Percentiles rank a stretch among this genome's conserved stretches.
Evolutionary conservation across 1,140 invertebrate species (phyloP).

Genomic region (Ips nitidus): DNA sequence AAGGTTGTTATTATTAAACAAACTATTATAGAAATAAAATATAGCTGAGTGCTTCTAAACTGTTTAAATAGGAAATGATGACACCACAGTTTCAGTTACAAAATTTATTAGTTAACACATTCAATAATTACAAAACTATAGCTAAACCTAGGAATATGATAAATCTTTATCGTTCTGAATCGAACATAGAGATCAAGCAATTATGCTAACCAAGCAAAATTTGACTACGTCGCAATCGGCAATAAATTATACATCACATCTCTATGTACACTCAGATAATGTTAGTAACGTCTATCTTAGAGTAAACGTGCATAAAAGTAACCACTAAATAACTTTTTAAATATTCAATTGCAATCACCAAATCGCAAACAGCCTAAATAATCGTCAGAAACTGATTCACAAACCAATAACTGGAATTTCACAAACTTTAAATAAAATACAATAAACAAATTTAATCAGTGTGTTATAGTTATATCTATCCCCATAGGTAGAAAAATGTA

Average conservation of each 20-base stretch:
- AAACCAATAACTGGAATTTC: background rate
- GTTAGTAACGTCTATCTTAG: slow-evolving; percentile 12
- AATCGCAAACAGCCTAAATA: background rate
- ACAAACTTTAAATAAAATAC: background rate
- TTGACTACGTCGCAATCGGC: background rate
- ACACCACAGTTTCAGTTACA: background rate
- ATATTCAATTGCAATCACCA: background rate
- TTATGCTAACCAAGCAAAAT: background rate
- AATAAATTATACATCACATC: background rate
- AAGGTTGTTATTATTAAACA: too few species aligned
- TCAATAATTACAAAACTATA: slow-evolving; percentile 16
- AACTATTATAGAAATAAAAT: too few species aligned
- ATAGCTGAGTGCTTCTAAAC: too few species aligned
- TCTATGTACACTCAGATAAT: slow-evolving; percentile 5
- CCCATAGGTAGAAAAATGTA: slow-evolving; percentile 8
- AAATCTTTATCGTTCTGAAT: background rate
- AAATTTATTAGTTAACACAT: slow-evolving; percentile 20
- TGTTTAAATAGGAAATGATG: background rate
- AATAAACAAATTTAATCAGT: slow-evolving; percentile 3
- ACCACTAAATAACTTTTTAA: background rate
- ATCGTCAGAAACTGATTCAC: background rate
- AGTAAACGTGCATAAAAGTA: background rate
- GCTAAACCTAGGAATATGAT: slow-evolving; percentile 8
- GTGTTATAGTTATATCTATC: slow-evolving; percentile 3
- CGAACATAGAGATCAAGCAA: slow-evolving; percentile 11